Evolutionary conservation across 2,113 vertebrate genomes (phyloP), one percentile per base, ranked within the genome.

Genomic region (Trinectes maculatus): DNA sequence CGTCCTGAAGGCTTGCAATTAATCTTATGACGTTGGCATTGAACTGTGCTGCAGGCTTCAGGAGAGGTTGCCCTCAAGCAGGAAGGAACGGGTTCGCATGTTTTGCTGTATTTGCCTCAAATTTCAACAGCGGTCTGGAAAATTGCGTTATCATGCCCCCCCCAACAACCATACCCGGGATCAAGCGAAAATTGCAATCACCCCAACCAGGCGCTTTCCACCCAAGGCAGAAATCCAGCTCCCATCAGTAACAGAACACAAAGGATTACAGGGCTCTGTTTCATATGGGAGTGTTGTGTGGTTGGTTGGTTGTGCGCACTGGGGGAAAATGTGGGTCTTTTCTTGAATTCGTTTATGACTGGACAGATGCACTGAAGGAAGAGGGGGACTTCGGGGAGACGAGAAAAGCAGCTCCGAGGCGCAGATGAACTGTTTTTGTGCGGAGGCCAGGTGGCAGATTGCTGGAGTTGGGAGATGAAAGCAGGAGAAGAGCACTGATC

Each of bases 381-480:
- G 53, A 24, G 49, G 28, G 54, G 65, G 22, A 58, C 11, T 29
- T n/a, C 1, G 10, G 19, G 6, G 16, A 62, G 29, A 29, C 26
- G 26, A 53, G 59, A 40, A 53, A 31, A 51, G 80, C 16, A 13
- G 66, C 78, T 71, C 31, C 0, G 9, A 83, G 71, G 63, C 64
- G 58, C 34, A 62, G 56, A 84, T 73, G 75, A 79, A 42, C 15
- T 22, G 49, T 69, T 71, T 74, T 25, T 68, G 76, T 77, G 49
- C 29, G 34, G 54, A 73, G 83, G 82, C 71, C 79, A 84, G 81
- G 74, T 85, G 84, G 74, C 74, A 85, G 83, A 82, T 85, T 52
- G 69, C 71, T 66, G 71, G 54, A 82, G 82, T 42, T 72, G 67
- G 44, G 74, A 87, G 85, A 89, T 89, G 75, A 89, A 88, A 88